Evolutionary conservation across 2,113 vertebrate species (phyloP), one percentile per base, ranked within the genome.

Genomic region (Opisthocomus hoazin): DNA sequence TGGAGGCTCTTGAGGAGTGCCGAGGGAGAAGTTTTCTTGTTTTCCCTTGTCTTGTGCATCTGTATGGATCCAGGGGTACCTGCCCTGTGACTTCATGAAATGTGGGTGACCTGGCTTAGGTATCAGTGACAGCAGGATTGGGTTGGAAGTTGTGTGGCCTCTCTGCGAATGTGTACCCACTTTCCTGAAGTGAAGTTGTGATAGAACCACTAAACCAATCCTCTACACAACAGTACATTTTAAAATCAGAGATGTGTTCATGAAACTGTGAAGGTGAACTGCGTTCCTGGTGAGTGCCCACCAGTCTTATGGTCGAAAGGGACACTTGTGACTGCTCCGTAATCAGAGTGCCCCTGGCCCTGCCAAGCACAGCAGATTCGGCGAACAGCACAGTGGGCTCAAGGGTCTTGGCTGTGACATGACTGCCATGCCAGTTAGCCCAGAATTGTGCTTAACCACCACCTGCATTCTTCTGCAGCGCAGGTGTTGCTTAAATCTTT

Each of bases 281-380:
- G 1, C 37, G 68, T 16, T 48, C n/a, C 21, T 23, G 15, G 24
- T 0, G 3, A 37, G 30, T 19, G 71, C 61, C 26, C 51, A 4
- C 45, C 65, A 48, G 34, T 48, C 17, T 34, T 11, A 2, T 1
- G 2, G 19, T 7, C 0, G 0, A 39, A 32, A n/a, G 46, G 15
- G 58, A 9, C 24, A 2, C 37, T 37, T 2, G 15, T 21, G 79
- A 39, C 5, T 53, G 60, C 65, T 37, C 21, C 70, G 61, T 20
- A 4, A 3, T 17, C 43, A 43, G 32, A 9, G 45, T 4, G 3
- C 12, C 34, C 2, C 36, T 58, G 58, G 64, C 11, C 7, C 54
- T 78, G 78, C 39, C 27, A 16, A 29, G 10, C 64, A 19, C 30
- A 22, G 45, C 17, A 12, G 11, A 10, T 29, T 65, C 43, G 46